Percentiles rank a stretch among this genome's conserved stretches.
These are phyloP conservation scores for Chloroceryle amazona DNA, from an alignment of 2,797 vertebrate species.

Conservation along the genomic window DNA sequence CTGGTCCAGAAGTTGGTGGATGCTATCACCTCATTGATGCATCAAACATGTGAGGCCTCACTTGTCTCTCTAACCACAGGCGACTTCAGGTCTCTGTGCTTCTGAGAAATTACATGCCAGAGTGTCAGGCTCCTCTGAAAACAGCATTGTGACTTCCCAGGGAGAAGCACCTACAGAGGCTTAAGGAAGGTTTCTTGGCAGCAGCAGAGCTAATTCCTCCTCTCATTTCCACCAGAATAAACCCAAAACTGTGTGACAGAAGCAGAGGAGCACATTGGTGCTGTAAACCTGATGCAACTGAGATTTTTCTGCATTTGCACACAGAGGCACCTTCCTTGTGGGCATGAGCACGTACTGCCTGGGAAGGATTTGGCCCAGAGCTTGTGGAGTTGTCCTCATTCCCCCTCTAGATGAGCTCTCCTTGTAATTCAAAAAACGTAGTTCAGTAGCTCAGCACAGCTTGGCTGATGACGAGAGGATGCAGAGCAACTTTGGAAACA, in stretches of 20 bases:
- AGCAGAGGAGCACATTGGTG: neutral
- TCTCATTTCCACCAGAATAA: neutral
- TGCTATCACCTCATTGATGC: neutral
- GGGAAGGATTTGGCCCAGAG: neutral
- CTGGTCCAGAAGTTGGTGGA: neutral
- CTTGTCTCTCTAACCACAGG: neutral
- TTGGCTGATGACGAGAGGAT: slow-evolving; percentile 61
- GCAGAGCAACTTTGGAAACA: slow-evolving; percentile 68
- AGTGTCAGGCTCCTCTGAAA: neutral
- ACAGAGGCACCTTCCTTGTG: neutral
- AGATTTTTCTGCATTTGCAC: neutral
- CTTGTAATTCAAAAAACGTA: slow-evolving; percentile 52
- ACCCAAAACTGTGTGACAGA: neutral
- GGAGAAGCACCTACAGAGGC: neutral
- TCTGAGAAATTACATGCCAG: neutral
- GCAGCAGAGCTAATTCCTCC: neutral
- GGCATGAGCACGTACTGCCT: rapidly evolving
- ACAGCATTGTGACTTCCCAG: neutral
- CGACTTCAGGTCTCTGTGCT: neutral
- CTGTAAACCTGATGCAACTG: rapidly evolving
- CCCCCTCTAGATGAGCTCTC: neutral
- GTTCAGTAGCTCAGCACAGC: slow-evolving; percentile 45
- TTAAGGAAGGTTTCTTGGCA: neutral
- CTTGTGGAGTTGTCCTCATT: slow-evolving; percentile 54
- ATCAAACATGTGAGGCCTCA: rapidly evolving